Evolutionary conservation across 2,113 vertebrate species (phyloP), one percentile per base, ranked within the genome.

Genomic region (Microtus ochrogaster): DNA sequence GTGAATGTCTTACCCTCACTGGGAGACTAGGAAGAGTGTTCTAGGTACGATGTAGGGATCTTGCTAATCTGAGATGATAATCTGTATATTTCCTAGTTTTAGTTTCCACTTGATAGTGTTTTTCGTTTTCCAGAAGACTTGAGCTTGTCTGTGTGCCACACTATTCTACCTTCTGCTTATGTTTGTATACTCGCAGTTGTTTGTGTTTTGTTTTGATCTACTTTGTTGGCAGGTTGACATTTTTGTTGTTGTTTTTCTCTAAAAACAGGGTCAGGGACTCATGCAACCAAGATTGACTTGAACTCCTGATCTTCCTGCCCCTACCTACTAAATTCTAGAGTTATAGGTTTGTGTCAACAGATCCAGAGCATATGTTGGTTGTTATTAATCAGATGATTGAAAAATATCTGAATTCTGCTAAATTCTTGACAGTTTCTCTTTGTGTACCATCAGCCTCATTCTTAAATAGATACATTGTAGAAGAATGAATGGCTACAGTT

Each of bases 391-490:
- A 63, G 12, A 7, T 6, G 61, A 52, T 41, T 70, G 12, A 17
- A 82, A 74, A 3, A 13, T 83, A 24, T 17, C 65, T 66, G 2
- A 36, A 3, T 92, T 55, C 7, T 73, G 19, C 36, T 26, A 82
- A 47, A 36, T 74, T 86, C 5, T 7, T 70, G 7, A 55, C 0
- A 92, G 1, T 39, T 88, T 85, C 3, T 52, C 65, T 44, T 68
- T 91, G 21, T 3, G 17, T 3, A 78, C 0, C 44, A 74, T 30
- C 4, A 41, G 0, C 0, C 0, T 5, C 0, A 16, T 30, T 88
- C 61, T 91, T 30, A 47, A 70, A 9, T 19, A 26, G 39, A 26
- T 39, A 39, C 19, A 39, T 73, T 39, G 19, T 65, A 81, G 44
- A 16, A 3, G 12, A 70, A 3, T 65, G 7, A 24, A 30, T 74